These are phyloP conservation scores for Eutolmus rufibarbis DNA, from an alignment of 2,888 invertebrate species.

Conservation along the genomic window DNA sequence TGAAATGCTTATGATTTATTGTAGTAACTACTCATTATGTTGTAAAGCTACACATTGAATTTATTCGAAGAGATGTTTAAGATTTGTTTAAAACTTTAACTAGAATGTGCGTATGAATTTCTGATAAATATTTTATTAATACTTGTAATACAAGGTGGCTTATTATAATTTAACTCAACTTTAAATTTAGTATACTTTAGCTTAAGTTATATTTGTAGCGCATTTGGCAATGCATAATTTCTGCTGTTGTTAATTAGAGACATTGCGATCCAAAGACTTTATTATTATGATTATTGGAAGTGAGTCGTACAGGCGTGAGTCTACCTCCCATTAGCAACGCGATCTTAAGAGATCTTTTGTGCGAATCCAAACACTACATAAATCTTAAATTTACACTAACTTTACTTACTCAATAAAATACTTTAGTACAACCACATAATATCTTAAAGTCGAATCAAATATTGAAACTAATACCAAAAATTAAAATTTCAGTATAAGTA, in stretches of 20 bases:
- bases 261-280: neutral
- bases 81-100: neutral
- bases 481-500: no score
- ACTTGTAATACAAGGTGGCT: neutral
- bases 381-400: no score
- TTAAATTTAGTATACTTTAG: neutral
- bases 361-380: no score
- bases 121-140: neutral
- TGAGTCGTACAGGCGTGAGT: no score
- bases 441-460: no score
- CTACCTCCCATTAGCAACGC: no score
- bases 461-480: no score
- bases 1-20: neutral
- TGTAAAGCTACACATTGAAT: neutral
- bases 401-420: no score
- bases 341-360: no score
- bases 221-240: neutral
- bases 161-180: neutral
- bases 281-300: no score
- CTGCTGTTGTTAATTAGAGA: neutral
- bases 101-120: neutral
- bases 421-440: no score
- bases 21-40: neutral
- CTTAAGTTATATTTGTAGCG: neutral
- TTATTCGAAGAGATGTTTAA: neutral